Evolutionary conservation across 2,113 vertebrate species (phyloP), one percentile per base, ranked within the genome.

Genomic region (Chamaetylas fuelleborni): DNA sequence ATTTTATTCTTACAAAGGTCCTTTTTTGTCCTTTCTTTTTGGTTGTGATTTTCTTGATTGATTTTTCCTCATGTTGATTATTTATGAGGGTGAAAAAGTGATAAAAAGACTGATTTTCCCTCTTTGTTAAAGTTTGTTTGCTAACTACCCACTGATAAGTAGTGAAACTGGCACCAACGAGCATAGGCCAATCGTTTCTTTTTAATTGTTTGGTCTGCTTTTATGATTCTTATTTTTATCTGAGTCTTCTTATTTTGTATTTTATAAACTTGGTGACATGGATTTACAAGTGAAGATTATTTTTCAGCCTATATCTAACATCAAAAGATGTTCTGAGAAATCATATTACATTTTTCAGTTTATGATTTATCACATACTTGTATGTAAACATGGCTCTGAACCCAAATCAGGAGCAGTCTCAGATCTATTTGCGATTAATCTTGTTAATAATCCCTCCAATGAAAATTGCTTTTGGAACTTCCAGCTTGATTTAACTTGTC

Each of bases 301-400:
- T 97, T 97, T 97, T 86, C 87, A 92, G 80, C 67, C 91, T 97
- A 53, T 97, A 91, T 96, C 95, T 96, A 93, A 90, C 87, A 97
- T 92, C 88, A 96, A 88, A 96, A 81, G 69, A 93, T 87, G 67
- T 95, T 97, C 81, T 86, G 81, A 84, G 74, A 95, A 96, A 94
- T 85, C 91, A 82, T 71, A 93, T 97, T 90, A 84, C 0, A 2
- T 53, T 93, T 97, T 97, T 72, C 26, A 25, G 94, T 62, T 95
- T 95, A 73, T 87, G 84, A 83, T 89, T 97, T 97, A 95, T 97
- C 94, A 90, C 80, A 92, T 33, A 42, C 43, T 86, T 82, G 72
- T 79, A 62, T 70, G 92, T 17, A 93, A 74, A 81, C 54, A 88
- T 14, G 34, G 28, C 83, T 61, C 53, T 64, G 18, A 53, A 28